These are phyloP conservation scores for Oryctes rhinoceros DNA, from an alignment of 1,140 invertebrate genomes.

Conservation along the genomic window DNA sequence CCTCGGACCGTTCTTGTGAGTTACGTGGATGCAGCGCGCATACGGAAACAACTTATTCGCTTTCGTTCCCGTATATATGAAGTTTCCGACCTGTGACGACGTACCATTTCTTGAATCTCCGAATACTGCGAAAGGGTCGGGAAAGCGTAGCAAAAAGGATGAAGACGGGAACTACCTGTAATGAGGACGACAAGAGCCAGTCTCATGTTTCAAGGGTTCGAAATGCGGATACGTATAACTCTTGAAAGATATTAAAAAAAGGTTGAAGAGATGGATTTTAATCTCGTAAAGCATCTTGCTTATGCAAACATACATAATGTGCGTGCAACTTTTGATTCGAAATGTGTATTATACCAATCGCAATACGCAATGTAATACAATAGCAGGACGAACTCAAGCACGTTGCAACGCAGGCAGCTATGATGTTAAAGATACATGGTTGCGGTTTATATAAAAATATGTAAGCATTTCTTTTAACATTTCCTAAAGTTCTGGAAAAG, in stretches of 20 bases:
- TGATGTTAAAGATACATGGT: too few relatives aligned
- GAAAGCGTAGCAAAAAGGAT: not conserved
- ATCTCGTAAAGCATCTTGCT: not conserved
- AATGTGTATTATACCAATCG: too few relatives aligned
- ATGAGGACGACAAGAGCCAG: not conserved
- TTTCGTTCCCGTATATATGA: slow-evolving; percentile 42
- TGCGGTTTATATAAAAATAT: too few relatives aligned
- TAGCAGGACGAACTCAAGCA: too few relatives aligned
- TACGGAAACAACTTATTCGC: slow-evolving; percentile 40
- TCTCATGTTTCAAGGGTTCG: not conserved
- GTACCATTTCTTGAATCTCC: not conserved
- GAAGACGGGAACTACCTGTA: not conserved
- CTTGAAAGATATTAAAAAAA: not conserved
- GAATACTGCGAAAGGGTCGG: not conserved
- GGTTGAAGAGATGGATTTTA: not conserved
- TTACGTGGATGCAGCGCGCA: slow-evolving; percentile 37
- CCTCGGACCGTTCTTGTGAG: not conserved
- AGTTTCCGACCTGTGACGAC: not conserved
- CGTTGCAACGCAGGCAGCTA: too few relatives aligned
- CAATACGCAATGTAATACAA: too few relatives aligned
- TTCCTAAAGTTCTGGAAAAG: too few relatives aligned
- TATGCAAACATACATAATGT: too few relatives aligned
- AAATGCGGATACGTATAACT: not conserved
- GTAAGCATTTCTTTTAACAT: too few relatives aligned
- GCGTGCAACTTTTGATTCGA: too few relatives aligned